Conservation (phyloP, 2,113 vertebrate species). For the Osmerus eperlanus region DNA sequence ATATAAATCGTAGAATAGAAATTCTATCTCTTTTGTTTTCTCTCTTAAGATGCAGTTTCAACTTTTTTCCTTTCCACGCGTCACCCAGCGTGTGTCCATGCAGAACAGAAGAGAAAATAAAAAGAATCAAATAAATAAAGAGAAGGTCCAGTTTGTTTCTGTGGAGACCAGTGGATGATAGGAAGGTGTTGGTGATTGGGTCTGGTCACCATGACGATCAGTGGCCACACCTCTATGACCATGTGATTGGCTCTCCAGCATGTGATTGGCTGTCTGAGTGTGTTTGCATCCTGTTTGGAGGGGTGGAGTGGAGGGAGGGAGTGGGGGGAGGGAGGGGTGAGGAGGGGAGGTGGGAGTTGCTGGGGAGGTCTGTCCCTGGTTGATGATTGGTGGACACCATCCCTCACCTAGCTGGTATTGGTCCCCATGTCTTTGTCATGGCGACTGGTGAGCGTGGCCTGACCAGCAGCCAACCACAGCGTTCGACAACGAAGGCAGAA, state of each 20-base stretch:
- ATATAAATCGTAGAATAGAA: slow-evolving; percentile 84
- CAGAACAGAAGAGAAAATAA: slow-evolving; percentile 69
- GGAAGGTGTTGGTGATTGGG: not conserved
- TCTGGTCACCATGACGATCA: slow-evolving; percentile 75
- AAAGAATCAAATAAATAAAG: not conserved
- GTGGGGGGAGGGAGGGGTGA: not conserved
- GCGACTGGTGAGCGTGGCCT: no score
- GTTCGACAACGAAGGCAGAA: no score
- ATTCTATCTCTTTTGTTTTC: slow-evolving; percentile 60
- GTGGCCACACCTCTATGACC: not conserved
- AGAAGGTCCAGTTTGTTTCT: slow-evolving; percentile 51
- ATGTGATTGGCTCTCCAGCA: slow-evolving; percentile 61
- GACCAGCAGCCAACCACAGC: no score
- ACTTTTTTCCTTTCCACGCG: slow-evolving; percentile 66
- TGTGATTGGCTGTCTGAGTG: slow-evolving; percentile 11
- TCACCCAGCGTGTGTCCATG: slow-evolving; percentile 87
- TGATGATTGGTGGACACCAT: slow-evolving; percentile 10
- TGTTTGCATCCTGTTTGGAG: not conserved
- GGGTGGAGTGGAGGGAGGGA: not conserved
- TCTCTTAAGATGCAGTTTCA: slow-evolving; percentile 86
- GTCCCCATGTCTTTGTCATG: slow-evolving; percentile 17
- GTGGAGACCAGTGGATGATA: not conserved
- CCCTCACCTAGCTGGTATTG: slow-evolving; percentile 4
- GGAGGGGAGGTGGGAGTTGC: not conserved
- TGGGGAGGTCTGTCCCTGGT: not conserved